phyloP scores from a whole-genome alignment of 2,113 vertebrate genomes.

The Bubo blakistoni region DNA sequence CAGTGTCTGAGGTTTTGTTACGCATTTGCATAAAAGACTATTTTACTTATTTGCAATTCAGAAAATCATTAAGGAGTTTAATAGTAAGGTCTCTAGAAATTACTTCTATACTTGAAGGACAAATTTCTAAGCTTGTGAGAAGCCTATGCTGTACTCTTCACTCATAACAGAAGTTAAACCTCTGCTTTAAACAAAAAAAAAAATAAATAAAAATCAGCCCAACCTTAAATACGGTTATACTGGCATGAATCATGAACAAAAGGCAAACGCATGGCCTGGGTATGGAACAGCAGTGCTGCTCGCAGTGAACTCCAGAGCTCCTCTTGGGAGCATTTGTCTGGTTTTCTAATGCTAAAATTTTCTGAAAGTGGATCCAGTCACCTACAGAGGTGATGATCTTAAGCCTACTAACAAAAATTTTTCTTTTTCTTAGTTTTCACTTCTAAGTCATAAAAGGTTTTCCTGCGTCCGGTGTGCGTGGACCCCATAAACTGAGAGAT shows the following conservation, averaged over 20 bases:
- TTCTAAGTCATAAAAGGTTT: background rate
- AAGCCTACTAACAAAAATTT: background rate
- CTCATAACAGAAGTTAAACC: background rate
- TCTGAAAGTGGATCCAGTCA: background rate
- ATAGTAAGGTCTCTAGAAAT: background rate
- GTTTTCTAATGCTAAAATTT: background rate
- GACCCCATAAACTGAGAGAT: background rate
- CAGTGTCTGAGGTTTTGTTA: background rate
- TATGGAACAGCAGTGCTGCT: background rate
- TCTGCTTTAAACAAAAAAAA: background rate
- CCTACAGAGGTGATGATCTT: background rate
- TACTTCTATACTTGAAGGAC: background rate
- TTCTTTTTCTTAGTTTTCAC: background rate
- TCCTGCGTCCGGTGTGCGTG: rapidly evolving
- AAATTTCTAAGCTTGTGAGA: background rate
- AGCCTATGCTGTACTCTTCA: background rate
- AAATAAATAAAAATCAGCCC: background rate
- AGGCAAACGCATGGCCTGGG: too few species aligned
- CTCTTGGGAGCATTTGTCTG: background rate
- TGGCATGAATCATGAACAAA: background rate
- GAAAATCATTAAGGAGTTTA: background rate
- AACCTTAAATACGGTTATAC: background rate
- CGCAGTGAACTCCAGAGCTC: background rate
- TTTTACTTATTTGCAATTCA: background rate
- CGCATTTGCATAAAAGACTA: background rate